A percentile compares a stretch with the other conserved stretches of the same genome.
Conservation (phyloP, 2,797 vertebrate genomes). For the Myotis findleyi region DNA sequence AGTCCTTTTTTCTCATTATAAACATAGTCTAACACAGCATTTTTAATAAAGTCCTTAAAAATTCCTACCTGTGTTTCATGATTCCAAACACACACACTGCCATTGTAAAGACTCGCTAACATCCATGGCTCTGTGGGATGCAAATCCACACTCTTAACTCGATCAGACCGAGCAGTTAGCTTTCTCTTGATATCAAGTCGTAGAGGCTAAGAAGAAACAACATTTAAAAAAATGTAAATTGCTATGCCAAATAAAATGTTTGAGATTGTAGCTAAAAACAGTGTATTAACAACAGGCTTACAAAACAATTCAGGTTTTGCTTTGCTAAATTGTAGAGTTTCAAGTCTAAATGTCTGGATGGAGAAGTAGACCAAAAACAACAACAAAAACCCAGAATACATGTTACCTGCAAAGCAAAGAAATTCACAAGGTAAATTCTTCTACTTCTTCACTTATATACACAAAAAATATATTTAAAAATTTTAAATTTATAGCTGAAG, state of each 20-base stretch:
- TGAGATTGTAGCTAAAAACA: slow-evolving; percentile 28
- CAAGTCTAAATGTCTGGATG: not conserved
- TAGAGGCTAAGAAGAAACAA: slow-evolving; percentile 91
- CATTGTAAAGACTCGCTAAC: slow-evolving; percentile 98
- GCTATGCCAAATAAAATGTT: not conserved
- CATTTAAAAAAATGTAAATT: not conserved
- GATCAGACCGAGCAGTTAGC: slow-evolving; percentile 97
- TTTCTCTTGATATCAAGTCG: slow-evolving; percentile 99
- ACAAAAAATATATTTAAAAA: slow-evolving; percentile 5
- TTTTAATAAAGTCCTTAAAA: slow-evolving; percentile 48
- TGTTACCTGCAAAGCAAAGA: not conserved
- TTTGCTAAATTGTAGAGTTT: slow-evolving; percentile 36
- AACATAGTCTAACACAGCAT: not conserved
- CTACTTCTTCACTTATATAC: not conserved
- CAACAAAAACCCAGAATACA: not conserved
- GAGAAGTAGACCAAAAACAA: not conserved
- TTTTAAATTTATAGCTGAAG: not conserved
- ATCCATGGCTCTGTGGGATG: slow-evolving; percentile 99
- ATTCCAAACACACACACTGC: slow-evolving; percentile 99
- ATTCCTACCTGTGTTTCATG: slow-evolving; percentile 95
- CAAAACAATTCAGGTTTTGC: slow-evolving; percentile 38
- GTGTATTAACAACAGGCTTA: slow-evolving; percentile 7
- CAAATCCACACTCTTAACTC: slow-evolving; percentile 98
- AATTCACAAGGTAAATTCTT: not conserved
- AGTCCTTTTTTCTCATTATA: not conserved